Evolutionary conservation across 2,113 vertebrate species (phyloP), one percentile per base, ranked within the genome.

Genomic region (Herpailurus yagouaroundi): DNA sequence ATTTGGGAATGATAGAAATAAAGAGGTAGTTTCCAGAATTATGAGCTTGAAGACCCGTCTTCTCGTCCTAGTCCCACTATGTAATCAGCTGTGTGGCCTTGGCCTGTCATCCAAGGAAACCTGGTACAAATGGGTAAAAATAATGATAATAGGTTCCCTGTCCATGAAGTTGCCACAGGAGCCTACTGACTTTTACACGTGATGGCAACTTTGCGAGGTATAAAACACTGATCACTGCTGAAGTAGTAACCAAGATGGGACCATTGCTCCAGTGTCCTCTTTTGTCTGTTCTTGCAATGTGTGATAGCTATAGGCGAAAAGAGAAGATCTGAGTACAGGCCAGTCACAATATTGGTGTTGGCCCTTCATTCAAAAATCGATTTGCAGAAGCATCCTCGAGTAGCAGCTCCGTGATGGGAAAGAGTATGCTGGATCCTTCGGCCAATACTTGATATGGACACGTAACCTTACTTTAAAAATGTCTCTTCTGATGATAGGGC

Each of bases 1-100:
- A 90, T 97, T 97, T 83, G 92, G 50, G 94, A 98, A 97, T 66
- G 97, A 97, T n/a, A 88, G 96, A 96, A 96, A 96, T 96, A 96
- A 97, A 94, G 92, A 95, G 91, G 77, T 85, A 97, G 90, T 81
- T 97, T 41, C 86, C 66, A 74, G 95, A 97, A 98, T 96, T 89
- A 93, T 1, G 5, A 96, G 88, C 57, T 95, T 97, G 76, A 97
- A 83, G 86, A 97, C 84, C 77, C 89, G 71, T 85, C 94, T 96
- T 95, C 95, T 92, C 57, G 52, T 90, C 84, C 93, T 50, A 89
- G 66, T 60, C 91, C 94, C 76, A 90, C 85, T 45, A 50, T 64
- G 73, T 82, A 96, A 91, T 69, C 96, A 97, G 92, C 84, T 98
- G 81, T 77, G 77, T 94, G 95, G 73, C 76, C 96, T 96, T 79